Conservation (phyloP, 2,113 vertebrate species). For the Petaurus breviceps region DNA sequence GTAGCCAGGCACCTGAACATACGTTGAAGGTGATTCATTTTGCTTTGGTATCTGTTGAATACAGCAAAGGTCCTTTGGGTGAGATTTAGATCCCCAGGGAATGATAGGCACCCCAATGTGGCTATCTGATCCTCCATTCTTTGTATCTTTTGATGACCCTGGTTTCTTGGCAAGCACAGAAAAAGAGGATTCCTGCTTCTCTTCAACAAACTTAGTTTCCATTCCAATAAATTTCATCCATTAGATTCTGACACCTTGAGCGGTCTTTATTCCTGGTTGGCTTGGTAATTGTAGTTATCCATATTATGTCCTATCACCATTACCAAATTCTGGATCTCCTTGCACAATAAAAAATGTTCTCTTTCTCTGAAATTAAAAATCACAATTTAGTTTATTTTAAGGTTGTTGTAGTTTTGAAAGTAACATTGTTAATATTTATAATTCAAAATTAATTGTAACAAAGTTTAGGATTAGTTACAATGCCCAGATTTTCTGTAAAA, state of each 20-base stretch:
- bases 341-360: conserved; percentile 19
- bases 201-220: conserved; percentile 81
- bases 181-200: conserved; percentile 62
- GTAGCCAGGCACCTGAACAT: neutral
- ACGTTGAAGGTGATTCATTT: conserved; percentile 36
- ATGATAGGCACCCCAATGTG: conserved; percentile 51
- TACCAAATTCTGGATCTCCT: conserved; percentile 44
- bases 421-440: neutral
- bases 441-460: neutral
- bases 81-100: conserved; percentile 32
- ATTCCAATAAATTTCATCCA: conserved; percentile 79
- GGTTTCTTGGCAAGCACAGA: conserved; percentile 26
- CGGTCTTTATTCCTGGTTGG: conserved; percentile 60
- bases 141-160: conserved; percentile 51
- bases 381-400: neutral
- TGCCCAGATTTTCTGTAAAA: neutral
- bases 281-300: conserved; percentile 57
- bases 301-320: conserved; percentile 26
- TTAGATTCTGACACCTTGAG: conserved; percentile 62
- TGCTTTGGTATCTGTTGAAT: conserved; percentile 3
- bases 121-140: conserved; percentile 56
- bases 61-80: conserved; percentile 39
- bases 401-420: conserved; percentile 16
- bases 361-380: conserved; percentile 55
- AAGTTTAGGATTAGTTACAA: neutral